These are phyloP conservation scores for western clawed frog (Xenopus tropicalis) DNA, from an alignment of 2,113 vertebrate genomes.

Conservation along the genomic window UCB_Xtro_10.0 CM004448.2:67540501-67541000, in stretches of 20 bases:
- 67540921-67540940: slow-evolving; percentile 23
- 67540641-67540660: background rate
- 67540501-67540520: too few relatives aligned
- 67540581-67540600: slow-evolving; percentile 39
- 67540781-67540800: slow-evolving; percentile 39
- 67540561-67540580: slow-evolving; percentile 25
- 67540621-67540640: slow-evolving; percentile 18
- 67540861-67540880: slow-evolving; percentile 44
- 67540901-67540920: slow-evolving; percentile 32
- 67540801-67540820: background rate
- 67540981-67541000: slow-evolving; percentile 19
- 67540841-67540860: slow-evolving; percentile 19
- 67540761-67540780: slow-evolving; percentile 27
- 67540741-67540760: slow-evolving; percentile 32
- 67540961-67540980: slow-evolving; percentile 21
- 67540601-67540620: slow-evolving; percentile 23
- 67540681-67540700: slow-evolving; percentile 13
- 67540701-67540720: slow-evolving; percentile 28
- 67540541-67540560: background rate
- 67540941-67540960: slow-evolving; percentile 36
- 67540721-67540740: slow-evolving; percentile 20
- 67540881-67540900: slow-evolving; percentile 36
- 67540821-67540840: background rate
- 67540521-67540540: background rate
- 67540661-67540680: slow-evolving; percentile 27